Evolutionary conservation across 64 coral and sea anemone species (phyloP).

Genomic region (Platygyra sinensis): DNA sequence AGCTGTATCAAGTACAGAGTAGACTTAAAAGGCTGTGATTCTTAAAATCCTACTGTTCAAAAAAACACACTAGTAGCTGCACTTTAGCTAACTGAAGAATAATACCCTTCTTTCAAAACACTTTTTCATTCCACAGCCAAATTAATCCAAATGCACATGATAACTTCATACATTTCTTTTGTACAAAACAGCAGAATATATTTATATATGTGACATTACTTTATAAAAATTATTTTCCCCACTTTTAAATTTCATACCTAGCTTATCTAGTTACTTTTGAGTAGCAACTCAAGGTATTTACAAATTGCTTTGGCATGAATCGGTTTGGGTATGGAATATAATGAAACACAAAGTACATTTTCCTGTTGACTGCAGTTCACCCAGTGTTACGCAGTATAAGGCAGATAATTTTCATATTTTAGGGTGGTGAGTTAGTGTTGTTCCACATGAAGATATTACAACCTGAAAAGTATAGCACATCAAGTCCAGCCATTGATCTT

Average conservation of each 20-base stretch:
- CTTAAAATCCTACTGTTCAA: background rate
- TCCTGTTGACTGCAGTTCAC: background rate
- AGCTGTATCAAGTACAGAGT: conserved; percentile 5
- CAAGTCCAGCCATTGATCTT: background rate
- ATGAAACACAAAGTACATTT: background rate
- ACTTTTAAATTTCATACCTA: conserved; percentile 14
- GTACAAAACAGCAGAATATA: conserved; percentile 11
- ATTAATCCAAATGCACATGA: conserved; percentile 8
- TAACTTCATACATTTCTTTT: conserved; percentile 6
- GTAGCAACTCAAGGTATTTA: background rate
- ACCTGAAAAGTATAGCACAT: background rate
- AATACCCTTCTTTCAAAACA: background rate
- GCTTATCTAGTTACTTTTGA: background rate
- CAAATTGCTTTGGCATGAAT: conserved; percentile 3
- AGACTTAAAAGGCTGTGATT: background rate
- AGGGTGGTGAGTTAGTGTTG: background rate
- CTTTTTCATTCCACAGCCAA: background rate
- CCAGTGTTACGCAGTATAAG: background rate
- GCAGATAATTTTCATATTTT: background rate
- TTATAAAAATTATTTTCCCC: conserved; percentile 10
- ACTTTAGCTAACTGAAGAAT: background rate
- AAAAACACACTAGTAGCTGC: background rate
- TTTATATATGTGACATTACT: conserved; percentile 1
- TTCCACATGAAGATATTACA: background rate
- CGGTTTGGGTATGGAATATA: background rate